Evolutionary conservation across 2,113 vertebrate genomes (phyloP).

Genomic region (Aythya baeri): DNA sequence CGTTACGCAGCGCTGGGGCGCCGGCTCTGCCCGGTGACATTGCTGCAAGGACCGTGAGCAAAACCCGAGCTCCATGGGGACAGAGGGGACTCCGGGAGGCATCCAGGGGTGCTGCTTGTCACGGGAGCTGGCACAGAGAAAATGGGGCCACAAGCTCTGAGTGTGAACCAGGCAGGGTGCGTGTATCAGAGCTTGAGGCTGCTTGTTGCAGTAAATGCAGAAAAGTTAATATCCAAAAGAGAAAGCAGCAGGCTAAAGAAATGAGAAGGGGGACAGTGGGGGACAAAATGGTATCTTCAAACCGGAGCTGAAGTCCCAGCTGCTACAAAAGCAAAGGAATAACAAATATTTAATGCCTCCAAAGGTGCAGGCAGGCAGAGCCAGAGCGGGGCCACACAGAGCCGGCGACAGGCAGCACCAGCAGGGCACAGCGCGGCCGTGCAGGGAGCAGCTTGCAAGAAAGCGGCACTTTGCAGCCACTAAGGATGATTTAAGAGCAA

Average conservation of each 20-base stretch:
- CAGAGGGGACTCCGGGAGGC: not conserved
- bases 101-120: not conserved
- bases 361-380: not conserved
- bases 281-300: not conserved
- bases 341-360: not conserved
- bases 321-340: not conserved
- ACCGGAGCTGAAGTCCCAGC: not conserved
- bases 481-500: not conserved
- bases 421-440: not conserved
- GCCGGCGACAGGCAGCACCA: not conserved
- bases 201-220: conserved; percentile 5
- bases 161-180: not conserved
- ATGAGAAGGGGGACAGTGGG: not conserved
- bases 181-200: not conserved
- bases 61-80: conserved; percentile 5
- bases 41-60: not conserved
- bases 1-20: not conserved
- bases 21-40: not conserved
- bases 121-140: not conserved
- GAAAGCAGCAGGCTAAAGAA: not conserved
- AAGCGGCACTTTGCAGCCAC: not conserved
- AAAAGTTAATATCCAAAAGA: not conserved
- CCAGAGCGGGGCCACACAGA: not conserved
- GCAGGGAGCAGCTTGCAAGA: not conserved
- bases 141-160: not conserved